Percentiles rank a stretch among this genome's conserved stretches.
Evolutionary conservation across 2,888 invertebrate species (phyloP).

Genomic region (Eulithis testata): DNA sequence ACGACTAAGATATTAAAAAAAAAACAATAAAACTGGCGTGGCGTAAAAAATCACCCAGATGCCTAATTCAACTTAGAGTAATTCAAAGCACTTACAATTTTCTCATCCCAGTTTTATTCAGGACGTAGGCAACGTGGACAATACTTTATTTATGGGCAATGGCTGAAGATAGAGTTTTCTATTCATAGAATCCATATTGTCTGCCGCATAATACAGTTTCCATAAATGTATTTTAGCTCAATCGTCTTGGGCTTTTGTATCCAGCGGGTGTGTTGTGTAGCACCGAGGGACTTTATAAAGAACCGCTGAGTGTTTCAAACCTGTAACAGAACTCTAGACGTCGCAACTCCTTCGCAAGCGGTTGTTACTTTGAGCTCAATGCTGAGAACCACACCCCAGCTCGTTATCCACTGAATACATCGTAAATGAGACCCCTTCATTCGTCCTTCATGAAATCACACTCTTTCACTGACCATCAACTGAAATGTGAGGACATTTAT

Average conservation of each 20-base stretch:
- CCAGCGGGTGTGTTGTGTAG: conserved; percentile 27
- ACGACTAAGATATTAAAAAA: too few species aligned
- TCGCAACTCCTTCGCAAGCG: conserved; percentile 30
- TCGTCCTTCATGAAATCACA: conserved; percentile 58
- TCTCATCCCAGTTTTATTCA: too few species aligned
- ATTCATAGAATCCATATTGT: conserved; percentile 10
- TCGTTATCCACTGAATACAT: conserved; percentile 67
- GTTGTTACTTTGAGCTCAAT: conserved; percentile 50
- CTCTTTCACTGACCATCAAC: conserved; percentile 53
- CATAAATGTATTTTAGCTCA: conserved; percentile 18
- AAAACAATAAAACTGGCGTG: too few species aligned
- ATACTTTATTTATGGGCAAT: not conserved
- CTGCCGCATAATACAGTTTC: conserved; percentile 13
- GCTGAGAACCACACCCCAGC: conserved; percentile 51
- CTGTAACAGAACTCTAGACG: conserved; percentile 26
- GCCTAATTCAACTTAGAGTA: too few species aligned
- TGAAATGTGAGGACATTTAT: conserved; percentile 43
- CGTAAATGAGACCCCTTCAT: conserved; percentile 66
- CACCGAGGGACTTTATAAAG: conserved; percentile 33
- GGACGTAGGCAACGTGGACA: too few species aligned
- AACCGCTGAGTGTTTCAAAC: conserved; percentile 26
- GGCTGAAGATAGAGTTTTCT: conserved; percentile 1
- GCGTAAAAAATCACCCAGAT: too few species aligned
- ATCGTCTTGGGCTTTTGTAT: conserved; percentile 10
- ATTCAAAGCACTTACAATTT: too few species aligned